Base-by-base conservation (phyloP, 2,797 vertebrate species). In the Syngnathus rostellatus region DNA sequence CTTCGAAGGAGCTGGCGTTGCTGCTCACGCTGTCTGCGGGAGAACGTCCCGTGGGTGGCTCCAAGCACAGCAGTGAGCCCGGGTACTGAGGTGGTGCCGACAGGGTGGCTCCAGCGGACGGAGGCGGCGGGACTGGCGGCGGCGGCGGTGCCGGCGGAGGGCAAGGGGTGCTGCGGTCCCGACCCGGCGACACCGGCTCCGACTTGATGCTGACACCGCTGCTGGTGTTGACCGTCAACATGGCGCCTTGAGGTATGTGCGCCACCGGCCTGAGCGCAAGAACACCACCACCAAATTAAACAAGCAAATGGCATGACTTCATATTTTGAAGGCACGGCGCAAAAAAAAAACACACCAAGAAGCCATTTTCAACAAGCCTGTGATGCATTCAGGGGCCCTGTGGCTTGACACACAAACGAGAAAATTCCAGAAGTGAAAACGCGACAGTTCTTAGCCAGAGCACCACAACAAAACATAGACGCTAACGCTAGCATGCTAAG, bases 1-100 rank as follows among this genome's bases (percentile, higher is more conserved):
- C 93, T 62, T 98, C 95, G 3, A 95, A 97, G 65, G 96, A 94
- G 89, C 94, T 95, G 87, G 92, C 91, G 23, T 94, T 94, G 77
- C 95, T 97, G 93, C 96, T 97, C 69, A 98, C 94, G 81, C 94
- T 94, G 83, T 98, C 94, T 0, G 93, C 94, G 0, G 95, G 94
- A 0, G 94, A 97, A 77, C 92, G 93, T 66, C 92, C 93, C 0
- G 89, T 90, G 19, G 82, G 93, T 41, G 78, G 91, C 80, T 93
- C 92, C 84, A 93, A 84, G 71, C 89, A 89, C 39, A 90, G 75
- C 84, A 92, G 63, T 63, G 93, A 85, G 77, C 93, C 86, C 2
- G 94, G 81, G 77, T 93, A 93, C 73, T 90, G 89, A 0, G 89
- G 87, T 1, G 84, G 87, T 1, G 86, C 85, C 0, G 79, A 82